Percentiles rank a stretch among this genome's conserved stretches.
Evolutionary conservation across 2,888 invertebrate species (phyloP).

Genomic region (Tuta absoluta): DNA sequence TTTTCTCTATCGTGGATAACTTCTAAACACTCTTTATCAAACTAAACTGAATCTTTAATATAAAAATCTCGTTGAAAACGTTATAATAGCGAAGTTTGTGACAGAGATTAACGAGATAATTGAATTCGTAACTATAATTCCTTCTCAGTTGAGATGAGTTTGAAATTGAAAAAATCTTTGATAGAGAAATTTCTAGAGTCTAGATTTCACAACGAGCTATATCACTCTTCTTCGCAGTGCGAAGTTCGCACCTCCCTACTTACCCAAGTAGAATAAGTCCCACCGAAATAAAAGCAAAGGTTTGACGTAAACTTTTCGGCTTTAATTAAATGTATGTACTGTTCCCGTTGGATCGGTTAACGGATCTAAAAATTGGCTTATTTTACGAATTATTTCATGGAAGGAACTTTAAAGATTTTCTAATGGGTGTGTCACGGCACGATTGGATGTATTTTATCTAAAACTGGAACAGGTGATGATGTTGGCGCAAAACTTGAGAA

Average conservation of each 20-base stretch:
- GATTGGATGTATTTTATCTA: constrained; percentile 12
- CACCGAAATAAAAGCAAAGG: no score
- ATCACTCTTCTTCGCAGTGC: no score
- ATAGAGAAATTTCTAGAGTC: neutral
- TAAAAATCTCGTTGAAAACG: neutral
- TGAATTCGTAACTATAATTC: neutral
- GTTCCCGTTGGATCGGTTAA: no score
- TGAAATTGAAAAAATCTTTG: neutral
- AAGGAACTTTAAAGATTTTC: neutral
- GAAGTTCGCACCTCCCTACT: no score
- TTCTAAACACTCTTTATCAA: constrained; percentile 3
- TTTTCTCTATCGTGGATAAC: neutral
- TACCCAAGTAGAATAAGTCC: no score
- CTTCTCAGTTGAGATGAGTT: neutral
- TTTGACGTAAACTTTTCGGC: no score
- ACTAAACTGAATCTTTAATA: neutral
- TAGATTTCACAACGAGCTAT: no score
- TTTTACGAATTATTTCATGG: no score
- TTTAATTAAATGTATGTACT: no score
- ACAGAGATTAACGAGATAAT: constrained; percentile 26
- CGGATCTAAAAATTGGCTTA: no score
- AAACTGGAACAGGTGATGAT: constrained; percentile 12
- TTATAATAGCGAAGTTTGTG: neutral
- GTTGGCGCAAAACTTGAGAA: constrained; percentile 26
- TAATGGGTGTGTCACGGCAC: neutral